phyloP scores from a whole-genome alignment of 2,888 invertebrate species.

The Pteria penguin region DNA sequence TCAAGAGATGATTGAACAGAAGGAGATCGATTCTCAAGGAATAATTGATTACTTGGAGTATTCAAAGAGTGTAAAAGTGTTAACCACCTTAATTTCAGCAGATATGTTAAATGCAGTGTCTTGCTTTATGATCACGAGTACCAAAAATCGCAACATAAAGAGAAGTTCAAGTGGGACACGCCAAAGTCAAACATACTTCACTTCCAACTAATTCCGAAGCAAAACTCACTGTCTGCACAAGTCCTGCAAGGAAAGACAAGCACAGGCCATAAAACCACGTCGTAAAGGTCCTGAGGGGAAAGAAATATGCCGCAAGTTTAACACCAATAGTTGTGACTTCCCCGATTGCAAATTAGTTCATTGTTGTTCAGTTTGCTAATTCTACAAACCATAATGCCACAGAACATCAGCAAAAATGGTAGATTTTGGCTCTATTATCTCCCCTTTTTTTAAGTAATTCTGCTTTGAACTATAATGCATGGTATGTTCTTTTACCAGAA shows the following conservation, averaged over 20 bases:
- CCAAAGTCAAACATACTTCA: constrained; percentile 6
- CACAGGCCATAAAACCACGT: neutral
- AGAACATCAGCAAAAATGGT: constrained; percentile 9
- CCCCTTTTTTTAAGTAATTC: neutral
- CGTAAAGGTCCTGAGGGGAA: constrained; percentile 25
- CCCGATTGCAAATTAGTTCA: constrained; percentile 26
- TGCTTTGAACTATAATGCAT: neutral
- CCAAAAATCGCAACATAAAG: constrained; percentile 12
- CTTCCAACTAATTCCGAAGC: constrained; percentile 31
- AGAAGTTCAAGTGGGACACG: constrained; percentile 26
- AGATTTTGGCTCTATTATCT: neutral
- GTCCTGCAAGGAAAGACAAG: neutral
- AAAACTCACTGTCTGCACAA: neutral
- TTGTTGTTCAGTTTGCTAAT: constrained; percentile 23
- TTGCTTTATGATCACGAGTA: constrained; percentile 38
- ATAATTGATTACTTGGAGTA: constrained; percentile 25
- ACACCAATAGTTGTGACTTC: constrained; percentile 23
- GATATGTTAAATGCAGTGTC: constrained; percentile 30
- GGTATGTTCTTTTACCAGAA: neutral
- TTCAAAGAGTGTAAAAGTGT: constrained; percentile 24
- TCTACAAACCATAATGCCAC: constrained; percentile 13
- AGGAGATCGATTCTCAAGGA: constrained; percentile 4
- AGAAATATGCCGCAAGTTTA: constrained; percentile 38
- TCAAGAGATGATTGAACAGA: constrained; percentile 23
- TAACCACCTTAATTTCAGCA: constrained; percentile 6